Evolutionary conservation across 1,140 invertebrate species (phyloP).

Genomic region (Zaprionus kolodkinae): DNA sequence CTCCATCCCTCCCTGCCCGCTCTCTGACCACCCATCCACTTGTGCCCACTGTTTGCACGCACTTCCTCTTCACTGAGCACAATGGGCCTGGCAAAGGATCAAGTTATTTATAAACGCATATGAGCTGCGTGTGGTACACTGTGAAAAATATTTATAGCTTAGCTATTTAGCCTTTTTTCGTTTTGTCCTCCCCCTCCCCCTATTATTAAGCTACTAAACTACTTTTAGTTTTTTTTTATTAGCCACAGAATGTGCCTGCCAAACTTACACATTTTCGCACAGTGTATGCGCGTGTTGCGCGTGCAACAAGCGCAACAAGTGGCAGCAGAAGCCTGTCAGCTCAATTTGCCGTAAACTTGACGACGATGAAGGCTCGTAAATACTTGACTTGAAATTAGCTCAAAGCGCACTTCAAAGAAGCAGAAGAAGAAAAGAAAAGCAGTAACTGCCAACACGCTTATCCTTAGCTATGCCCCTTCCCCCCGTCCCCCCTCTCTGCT

Average conservation of each 20-base stretch:
- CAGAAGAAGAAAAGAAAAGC: background rate
- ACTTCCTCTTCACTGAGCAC: slow-evolving; percentile 69
- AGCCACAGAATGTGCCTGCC: background rate
- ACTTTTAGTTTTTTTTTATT: slow-evolving; percentile 1
- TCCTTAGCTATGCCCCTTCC: slow-evolving; percentile 13
- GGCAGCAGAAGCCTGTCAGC: slow-evolving; percentile 60
- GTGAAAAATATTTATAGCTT: background rate
- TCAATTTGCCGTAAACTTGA: slow-evolving; percentile 64
- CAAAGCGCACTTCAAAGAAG: slow-evolving; percentile 18
- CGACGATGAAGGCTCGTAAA: slow-evolving; percentile 32
- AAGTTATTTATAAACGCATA: slow-evolving; percentile 59
- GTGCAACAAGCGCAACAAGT: slow-evolving; percentile 76
- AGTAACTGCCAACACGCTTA: slow-evolving; percentile 4
- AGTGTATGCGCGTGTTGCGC: slow-evolving; percentile 3
- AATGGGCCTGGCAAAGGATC: slow-evolving; percentile 60
- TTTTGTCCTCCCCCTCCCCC: background rate
- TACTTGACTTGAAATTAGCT: slow-evolving; percentile 36
- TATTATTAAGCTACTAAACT: background rate
- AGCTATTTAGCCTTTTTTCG: background rate
- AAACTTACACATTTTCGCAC: background rate
- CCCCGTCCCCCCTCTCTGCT: background rate
- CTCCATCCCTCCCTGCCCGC: background rate
- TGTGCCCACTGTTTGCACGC: slow-evolving; percentile 32
- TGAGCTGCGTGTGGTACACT: slow-evolving; percentile 12
- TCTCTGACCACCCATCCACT: background rate